Base-by-base conservation (phyloP, 2,113 vertebrate species). In the Brachyistius frenatus region DNA sequence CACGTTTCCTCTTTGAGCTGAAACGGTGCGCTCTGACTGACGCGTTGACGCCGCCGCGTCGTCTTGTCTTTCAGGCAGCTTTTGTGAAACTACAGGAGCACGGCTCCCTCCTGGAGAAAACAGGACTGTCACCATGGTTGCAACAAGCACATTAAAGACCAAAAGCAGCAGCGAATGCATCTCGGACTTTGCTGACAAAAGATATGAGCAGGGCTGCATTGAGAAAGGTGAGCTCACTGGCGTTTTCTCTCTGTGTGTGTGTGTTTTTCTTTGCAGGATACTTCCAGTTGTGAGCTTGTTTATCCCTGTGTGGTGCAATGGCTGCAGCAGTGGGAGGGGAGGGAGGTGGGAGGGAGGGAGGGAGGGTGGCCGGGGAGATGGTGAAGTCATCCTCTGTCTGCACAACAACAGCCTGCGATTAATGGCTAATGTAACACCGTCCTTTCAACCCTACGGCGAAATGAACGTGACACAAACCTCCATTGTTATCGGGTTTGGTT, bases 221-320 rank as follows among this genome's bases (percentile, higher is more conserved):
- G 95, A 93, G 16, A 94, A 95, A 92, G 94, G 96, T 96, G 80
- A 57, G 69, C n/a, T 32, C 33, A 3, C 61, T 23, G 6, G 39
- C 0, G 30, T 14, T 55, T 70, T 78, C 11, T 56, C 0, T 37
- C 0, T 39, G 2, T 41, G n/a, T 62, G 9, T 64, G n/a, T 32
- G n/a, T 61, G 14, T 44, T 1, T 37, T 3, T 49, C 55, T 13
- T 52, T 69, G 46, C 70, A 87, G 81, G 76, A 66, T 23, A 35
- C 66, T 84, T 91, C 79, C 49, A 81, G 55, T 56, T 72, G 66
- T 76, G 68, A 30, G 78, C 74, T 90, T 92, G 89, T 92, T 91
- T 90, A 79, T 80, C 67, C 61, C 72, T 39, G 53, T 80, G 80
- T 87, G 86, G 76, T 85, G 90, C 91, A 90, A 23, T 85, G 86